phyloP scores from a whole-genome alignment of 2,888 invertebrate genomes.

The Amphimallon solstitiale region DNA sequence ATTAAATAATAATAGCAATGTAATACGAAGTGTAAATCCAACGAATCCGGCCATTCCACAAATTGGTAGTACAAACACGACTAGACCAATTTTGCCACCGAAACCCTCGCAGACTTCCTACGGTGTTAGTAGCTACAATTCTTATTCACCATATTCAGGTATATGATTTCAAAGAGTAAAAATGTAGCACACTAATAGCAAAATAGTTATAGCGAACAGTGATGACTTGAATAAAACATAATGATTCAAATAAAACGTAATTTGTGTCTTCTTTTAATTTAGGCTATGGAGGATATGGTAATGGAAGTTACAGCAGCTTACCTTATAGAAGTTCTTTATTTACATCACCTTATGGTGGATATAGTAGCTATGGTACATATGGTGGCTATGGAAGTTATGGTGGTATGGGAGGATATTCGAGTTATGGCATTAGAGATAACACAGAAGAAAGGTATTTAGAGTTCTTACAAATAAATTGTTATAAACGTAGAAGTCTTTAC shows the following conservation, averaged over 20 bases:
- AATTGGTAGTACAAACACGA: constrained; percentile 36
- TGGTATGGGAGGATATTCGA: constrained; percentile 53
- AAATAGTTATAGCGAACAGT: not conserved
- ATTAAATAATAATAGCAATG: constrained; percentile 41
- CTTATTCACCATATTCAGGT: constrained; percentile 49
- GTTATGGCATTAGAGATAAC: constrained; percentile 65
- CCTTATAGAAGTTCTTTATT: constrained; percentile 49
- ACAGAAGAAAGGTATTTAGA: constrained; percentile 70
- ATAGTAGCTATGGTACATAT: constrained; percentile 53
- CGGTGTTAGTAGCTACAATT: constrained; percentile 43
- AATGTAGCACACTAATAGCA: not conserved
- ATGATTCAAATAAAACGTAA: not conserved
- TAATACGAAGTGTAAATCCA: constrained; percentile 17
- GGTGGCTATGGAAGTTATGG: constrained; percentile 54
- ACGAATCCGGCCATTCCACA: constrained; percentile 44
- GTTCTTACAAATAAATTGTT: constrained; percentile 1
- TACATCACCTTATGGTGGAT: constrained; percentile 52
- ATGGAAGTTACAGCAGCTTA: constrained; percentile 38
- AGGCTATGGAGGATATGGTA: constrained; percentile 44
- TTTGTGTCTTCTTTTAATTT: constrained; percentile 17
- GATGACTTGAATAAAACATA: no score
- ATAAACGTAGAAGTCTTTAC: not conserved
- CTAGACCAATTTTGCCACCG: constrained; percentile 30
- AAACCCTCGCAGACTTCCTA: constrained; percentile 57
- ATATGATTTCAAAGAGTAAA: constrained; percentile 29